Conservation (phyloP, 2,888 invertebrate species). For the Aquatica leii region DNA sequence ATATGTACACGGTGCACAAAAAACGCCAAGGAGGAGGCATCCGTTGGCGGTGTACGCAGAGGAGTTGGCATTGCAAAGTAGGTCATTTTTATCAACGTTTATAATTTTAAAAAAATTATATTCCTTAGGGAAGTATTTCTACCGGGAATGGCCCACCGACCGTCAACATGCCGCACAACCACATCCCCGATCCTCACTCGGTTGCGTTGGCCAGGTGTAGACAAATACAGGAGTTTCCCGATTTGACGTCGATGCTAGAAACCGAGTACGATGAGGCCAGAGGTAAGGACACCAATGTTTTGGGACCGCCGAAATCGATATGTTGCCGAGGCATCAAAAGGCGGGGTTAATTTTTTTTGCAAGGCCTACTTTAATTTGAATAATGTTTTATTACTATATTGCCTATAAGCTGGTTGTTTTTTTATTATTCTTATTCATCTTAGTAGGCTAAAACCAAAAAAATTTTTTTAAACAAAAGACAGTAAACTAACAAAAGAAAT, state of each 20-base stretch:
- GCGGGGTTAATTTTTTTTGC: background rate
- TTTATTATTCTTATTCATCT: no score
- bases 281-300: slow-evolving; percentile 31
- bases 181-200: slow-evolving; percentile 59
- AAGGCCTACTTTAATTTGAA: background rate
- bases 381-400: background rate
- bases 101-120: background rate
- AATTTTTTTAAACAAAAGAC: no score
- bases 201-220: slow-evolving; percentile 56
- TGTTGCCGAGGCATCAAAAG: background rate
- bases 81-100: background rate
- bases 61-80: slow-evolving; percentile 60
- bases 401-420: no score
- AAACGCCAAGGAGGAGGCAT: slow-evolving; percentile 58
- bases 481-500: no score
- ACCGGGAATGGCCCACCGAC: slow-evolving; percentile 55
- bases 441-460: no score
- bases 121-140: slow-evolving; percentile 57
- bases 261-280: slow-evolving; percentile 40
- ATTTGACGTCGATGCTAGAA: slow-evolving; percentile 31
- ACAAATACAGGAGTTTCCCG: slow-evolving; percentile 38
- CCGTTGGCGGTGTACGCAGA: slow-evolving; percentile 61
- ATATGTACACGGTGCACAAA: slow-evolving; percentile 63
- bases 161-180: slow-evolving; percentile 61
- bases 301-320: background rate